Conservation (phyloP, 2,113 vertebrate species). For the Sinocyclocheilus anophthalmus region DNA sequence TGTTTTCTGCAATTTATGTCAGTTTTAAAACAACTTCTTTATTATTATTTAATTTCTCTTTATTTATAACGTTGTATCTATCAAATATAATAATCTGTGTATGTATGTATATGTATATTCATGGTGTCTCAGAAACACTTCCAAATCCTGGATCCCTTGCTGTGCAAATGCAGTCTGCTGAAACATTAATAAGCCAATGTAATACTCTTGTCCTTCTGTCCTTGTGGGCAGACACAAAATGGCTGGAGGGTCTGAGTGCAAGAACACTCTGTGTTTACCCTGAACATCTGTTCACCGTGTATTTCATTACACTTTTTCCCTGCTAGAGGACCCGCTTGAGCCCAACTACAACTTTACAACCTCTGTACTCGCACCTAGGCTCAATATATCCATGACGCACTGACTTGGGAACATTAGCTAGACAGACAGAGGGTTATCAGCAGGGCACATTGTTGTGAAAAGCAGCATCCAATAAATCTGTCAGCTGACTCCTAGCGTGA, state of each 20-base stretch:
- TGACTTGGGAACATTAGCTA: slow-evolving; percentile 27
- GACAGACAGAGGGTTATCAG: slow-evolving; percentile 20
- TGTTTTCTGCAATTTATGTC: too few species aligned
- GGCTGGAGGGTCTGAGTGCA: neutral
- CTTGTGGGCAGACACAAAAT: slow-evolving; percentile 18
- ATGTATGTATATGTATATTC: neutral
- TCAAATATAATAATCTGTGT: too few species aligned
- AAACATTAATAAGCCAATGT: slow-evolving; percentile 16
- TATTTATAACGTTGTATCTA: too few species aligned
- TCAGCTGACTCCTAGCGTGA: slow-evolving; percentile 21
- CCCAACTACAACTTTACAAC: neutral
- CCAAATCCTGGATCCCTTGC: neutral
- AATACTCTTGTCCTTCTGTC: slow-evolving; percentile 27
- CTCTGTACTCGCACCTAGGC: neutral
- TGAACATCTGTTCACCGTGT: slow-evolving; percentile 30
- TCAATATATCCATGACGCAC: neutral
- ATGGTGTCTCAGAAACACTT: neutral
- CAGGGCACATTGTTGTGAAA: neutral
- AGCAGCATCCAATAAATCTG: slow-evolving; percentile 1
- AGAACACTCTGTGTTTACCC: neutral
- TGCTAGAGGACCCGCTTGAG: slow-evolving; percentile 14
- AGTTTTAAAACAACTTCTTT: too few species aligned
- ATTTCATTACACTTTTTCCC: slow-evolving; percentile 28
- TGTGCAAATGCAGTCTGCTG: neutral
- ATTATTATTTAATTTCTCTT: too few species aligned